Evolutionary conservation across 2,113 vertebrate species (phyloP).

Genomic region (Corvus cornix): DNA sequence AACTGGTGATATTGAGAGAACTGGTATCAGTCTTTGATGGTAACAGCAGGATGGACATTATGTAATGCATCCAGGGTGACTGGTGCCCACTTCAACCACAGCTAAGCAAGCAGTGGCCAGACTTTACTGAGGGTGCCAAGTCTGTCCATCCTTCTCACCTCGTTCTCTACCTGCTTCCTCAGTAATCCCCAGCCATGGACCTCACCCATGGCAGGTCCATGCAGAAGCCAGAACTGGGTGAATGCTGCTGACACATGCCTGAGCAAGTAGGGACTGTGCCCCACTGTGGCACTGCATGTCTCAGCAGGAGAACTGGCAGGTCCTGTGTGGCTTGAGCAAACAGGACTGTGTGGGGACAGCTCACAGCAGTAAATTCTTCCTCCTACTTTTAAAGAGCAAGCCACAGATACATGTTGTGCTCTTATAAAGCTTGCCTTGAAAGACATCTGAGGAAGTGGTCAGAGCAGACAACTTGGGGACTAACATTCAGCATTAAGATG

Average conservation of each 20-base stretch:
- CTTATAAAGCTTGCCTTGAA: slow-evolving; percentile 40
- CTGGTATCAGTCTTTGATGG: not conserved
- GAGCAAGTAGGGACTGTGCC: not conserved
- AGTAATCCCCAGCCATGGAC: not conserved
- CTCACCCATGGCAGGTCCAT: not conserved
- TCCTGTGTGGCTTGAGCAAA: not conserved
- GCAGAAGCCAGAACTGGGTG: not conserved
- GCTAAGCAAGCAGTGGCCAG: not conserved
- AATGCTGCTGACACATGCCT: not conserved
- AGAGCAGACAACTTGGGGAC: slow-evolving; percentile 8
- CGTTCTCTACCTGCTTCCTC: accelerated
- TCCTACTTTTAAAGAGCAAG: not conserved
- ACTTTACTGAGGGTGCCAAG: not conserved
- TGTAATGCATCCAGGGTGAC: not conserved
- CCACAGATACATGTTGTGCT: not conserved
- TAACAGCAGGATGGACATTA: not conserved
- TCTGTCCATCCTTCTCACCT: not conserved
- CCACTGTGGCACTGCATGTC: not conserved
- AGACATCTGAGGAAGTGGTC: not conserved
- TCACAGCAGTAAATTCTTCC: not conserved
- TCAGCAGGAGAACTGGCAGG: not conserved
- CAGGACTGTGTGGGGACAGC: not conserved
- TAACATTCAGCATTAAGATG: slow-evolving; percentile 25
- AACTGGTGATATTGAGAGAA: not conserved
- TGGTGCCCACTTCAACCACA: not conserved